Conservation (phyloP, 2,888 invertebrate genomes). For the Amitus sp. region DNA sequence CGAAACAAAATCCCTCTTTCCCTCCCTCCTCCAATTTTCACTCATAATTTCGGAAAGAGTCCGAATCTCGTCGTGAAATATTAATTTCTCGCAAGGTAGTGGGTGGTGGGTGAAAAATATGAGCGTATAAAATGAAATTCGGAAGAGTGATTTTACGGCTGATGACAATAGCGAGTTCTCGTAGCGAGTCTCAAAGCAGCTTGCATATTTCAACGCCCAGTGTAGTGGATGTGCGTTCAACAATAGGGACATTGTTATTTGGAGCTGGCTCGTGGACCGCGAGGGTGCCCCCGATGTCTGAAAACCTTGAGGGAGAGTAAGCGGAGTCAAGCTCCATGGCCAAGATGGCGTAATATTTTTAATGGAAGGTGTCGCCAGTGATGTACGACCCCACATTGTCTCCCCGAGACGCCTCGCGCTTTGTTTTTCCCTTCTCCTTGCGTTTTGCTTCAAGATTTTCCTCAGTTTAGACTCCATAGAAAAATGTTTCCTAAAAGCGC, state of each 20-base stretch:
- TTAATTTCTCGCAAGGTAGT: too few relatives aligned
- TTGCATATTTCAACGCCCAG: constrained; percentile 57
- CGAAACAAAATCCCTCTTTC: too few relatives aligned
- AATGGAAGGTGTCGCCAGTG: constrained; percentile 64
- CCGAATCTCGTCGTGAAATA: too few relatives aligned
- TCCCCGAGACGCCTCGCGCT: constrained; percentile 58
- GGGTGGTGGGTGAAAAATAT: too few relatives aligned
- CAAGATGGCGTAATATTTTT: constrained; percentile 65
- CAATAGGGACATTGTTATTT: constrained; percentile 61
- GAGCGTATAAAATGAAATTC: constrained; percentile 19
- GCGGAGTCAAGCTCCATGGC: constrained; percentile 42
- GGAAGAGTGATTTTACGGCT: constrained; percentile 28
- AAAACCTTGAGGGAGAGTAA: constrained; percentile 20
- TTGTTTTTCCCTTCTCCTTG: constrained; percentile 49
- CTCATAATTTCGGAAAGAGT: too few relatives aligned
- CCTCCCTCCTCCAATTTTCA: too few relatives aligned
- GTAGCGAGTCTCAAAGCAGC: constrained; percentile 41
- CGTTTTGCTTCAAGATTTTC: constrained; percentile 8
- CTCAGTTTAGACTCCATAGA: background rate
- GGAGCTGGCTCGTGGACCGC: constrained; percentile 50
- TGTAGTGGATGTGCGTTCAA: constrained; percentile 53
- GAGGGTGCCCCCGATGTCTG: constrained; percentile 37
- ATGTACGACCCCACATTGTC: constrained; percentile 63
- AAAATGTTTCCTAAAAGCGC: too few relatives aligned
- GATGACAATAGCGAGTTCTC: constrained; percentile 36